phyloP scores from a whole-genome alignment of 2,113 vertebrate species.

The Myiopsitta monachus region DNA sequence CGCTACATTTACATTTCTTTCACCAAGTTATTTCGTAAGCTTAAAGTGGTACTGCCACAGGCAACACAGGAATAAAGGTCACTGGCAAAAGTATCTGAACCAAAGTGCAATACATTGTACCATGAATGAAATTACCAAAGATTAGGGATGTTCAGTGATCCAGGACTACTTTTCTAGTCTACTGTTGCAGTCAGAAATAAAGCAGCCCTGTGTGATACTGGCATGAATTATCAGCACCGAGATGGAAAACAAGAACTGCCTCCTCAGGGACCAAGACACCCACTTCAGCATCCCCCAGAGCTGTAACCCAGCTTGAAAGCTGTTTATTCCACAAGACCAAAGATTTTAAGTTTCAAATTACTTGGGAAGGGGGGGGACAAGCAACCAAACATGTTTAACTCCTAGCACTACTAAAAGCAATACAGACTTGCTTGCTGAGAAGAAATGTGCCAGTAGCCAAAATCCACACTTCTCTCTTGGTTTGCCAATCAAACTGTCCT shows the following conservation, averaged over 20 bases:
- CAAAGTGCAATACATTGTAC: not conserved
- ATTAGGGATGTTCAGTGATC: not conserved
- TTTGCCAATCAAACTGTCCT: not conserved
- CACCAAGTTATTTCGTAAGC: not conserved
- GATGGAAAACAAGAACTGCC: not conserved
- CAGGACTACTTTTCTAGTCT: not conserved
- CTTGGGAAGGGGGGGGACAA: not conserved
- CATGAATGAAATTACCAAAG: not conserved
- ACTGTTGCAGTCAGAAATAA: not conserved
- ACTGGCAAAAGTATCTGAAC: not conserved
- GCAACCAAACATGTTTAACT: not conserved
- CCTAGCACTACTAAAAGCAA: not conserved
- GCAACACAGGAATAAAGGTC: not conserved
- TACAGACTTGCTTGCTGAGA: not conserved
- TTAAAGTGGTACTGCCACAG: not conserved
- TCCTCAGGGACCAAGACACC: not conserved
- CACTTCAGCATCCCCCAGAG: fast-evolving
- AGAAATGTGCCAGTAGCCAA: not conserved
- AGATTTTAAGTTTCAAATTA: not conserved
- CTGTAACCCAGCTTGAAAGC: not conserved
- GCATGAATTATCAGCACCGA: not conserved
- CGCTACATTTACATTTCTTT: not conserved
- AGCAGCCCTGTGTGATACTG: not conserved
- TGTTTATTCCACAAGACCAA: not conserved
- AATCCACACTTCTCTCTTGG: not conserved